Conservation (phyloP, 2,113 vertebrate genomes). For the Galeopterus variegatus region DNA sequence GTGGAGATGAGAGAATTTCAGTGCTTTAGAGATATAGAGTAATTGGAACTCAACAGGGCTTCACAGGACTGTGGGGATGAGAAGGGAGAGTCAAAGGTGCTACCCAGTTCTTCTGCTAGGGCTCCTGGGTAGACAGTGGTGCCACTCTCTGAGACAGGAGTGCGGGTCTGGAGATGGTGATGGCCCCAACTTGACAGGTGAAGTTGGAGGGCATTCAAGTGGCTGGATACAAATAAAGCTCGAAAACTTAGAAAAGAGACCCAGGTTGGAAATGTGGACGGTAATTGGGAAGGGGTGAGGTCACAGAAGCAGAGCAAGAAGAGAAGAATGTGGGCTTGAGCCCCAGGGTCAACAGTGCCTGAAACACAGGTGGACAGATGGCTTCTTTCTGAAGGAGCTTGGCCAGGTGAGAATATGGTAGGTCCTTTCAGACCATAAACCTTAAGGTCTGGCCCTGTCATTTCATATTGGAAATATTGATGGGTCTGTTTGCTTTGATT, state of each 20-base stretch:
- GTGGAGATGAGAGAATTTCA: neutral
- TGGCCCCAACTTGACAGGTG: no score
- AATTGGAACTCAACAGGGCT: neutral
- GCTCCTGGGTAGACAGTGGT: neutral
- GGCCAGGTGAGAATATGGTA: neutral
- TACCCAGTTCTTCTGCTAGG: neutral
- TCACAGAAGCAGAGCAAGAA: neutral
- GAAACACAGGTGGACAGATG: neutral
- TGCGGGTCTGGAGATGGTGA: neutral
- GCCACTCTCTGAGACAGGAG: rapidly evolving
- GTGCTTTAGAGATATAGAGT: neutral
- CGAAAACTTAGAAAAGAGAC: constrained; percentile 13
- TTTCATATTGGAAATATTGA: neutral
- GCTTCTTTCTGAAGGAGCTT: neutral
- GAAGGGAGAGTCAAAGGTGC: neutral
- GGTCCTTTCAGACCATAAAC: neutral
- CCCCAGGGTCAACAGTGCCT: neutral
- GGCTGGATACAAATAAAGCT: neutral
- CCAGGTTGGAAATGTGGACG: neutral
- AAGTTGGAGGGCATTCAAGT: neutral
- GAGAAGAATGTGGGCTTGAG: neutral
- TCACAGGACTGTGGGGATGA: neutral
- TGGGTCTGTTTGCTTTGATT: neutral
- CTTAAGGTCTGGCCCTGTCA: neutral
- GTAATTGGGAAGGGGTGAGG: neutral